Evolutionary conservation across 2,797 vertebrate species (phyloP).

Genomic region (Numenius phaeopus): DNA sequence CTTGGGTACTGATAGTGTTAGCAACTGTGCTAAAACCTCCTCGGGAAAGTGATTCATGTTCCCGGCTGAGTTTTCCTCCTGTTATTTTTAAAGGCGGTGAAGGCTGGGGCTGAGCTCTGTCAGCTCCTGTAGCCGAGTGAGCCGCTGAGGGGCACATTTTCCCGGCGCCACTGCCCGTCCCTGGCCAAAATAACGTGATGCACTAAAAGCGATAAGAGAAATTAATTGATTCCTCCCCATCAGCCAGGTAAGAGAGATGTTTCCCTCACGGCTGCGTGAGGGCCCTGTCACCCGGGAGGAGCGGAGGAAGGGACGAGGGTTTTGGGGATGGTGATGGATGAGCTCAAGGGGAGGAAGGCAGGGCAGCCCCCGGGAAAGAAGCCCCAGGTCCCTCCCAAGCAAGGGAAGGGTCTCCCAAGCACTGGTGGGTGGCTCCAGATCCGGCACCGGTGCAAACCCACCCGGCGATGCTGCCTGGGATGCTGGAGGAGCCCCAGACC

Average conservation of each 20-base stretch:
- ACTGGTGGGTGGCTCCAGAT: rapidly evolving
- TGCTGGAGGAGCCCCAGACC: neutral
- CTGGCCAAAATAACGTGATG: constrained; percentile 77
- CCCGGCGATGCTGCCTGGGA: rapidly evolving
- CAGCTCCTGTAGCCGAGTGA: constrained; percentile 46
- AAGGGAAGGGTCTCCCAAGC: rapidly evolving
- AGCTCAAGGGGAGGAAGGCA: neutral
- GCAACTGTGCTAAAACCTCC: constrained; percentile 70
- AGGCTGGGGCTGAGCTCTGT: constrained; percentile 55
- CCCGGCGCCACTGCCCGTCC: constrained; percentile 40
- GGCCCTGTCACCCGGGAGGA: neutral
- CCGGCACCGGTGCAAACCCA: rapidly evolving
- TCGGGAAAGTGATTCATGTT: constrained; percentile 42
- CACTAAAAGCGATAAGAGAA: constrained; percentile 73
- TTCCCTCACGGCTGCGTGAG: constrained; percentile 41
- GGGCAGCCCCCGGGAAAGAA: rapidly evolving
- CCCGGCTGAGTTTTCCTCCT: neutral
- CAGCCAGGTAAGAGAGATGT: constrained; percentile 45
- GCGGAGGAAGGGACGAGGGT: rapidly evolving
- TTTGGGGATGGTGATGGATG: neutral
- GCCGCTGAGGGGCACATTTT: constrained; percentile 60
- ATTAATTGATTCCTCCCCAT: constrained; percentile 83
- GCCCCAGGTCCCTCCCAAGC: rapidly evolving
- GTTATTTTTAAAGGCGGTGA: constrained; percentile 4
- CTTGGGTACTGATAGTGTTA: constrained; percentile 48